phyloP scores from a whole-genome alignment of 2,113 vertebrate species.

The Nerophis lumbriciformis region DNA sequence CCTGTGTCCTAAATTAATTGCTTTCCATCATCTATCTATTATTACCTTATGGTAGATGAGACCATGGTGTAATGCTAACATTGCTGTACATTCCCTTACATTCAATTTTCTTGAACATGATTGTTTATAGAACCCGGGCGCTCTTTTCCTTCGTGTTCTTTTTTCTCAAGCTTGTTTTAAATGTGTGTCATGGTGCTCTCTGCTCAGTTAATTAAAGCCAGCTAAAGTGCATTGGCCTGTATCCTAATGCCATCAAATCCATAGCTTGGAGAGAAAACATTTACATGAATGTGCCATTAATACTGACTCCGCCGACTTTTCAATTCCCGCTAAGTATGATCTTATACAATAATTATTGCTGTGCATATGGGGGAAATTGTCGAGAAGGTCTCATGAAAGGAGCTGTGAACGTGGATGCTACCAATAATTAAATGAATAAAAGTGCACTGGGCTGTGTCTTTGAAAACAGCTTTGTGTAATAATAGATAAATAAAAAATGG shows the following conservation, averaged over 20 bases:
- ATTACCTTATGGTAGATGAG: conserved; percentile 72
- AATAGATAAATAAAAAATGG: conserved; percentile 75
- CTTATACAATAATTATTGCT: conserved; percentile 59
- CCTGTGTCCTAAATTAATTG: conserved; percentile 83
- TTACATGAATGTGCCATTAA: conserved; percentile 71
- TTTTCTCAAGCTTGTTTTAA: conserved; percentile 60
- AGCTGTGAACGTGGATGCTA: conserved; percentile 73
- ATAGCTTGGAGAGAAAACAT: conserved; percentile 71
- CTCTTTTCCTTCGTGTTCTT: conserved; percentile 27
- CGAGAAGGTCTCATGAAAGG: conserved; percentile 54
- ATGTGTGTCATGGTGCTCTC: conserved; percentile 67
- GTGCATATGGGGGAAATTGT: conserved; percentile 54
- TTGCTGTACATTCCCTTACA: conserved; percentile 77
- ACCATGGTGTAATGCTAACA: conserved; percentile 72
- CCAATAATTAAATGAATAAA: conserved; percentile 89
- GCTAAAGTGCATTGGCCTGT: conserved; percentile 73
- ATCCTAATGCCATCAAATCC: conserved; percentile 74
- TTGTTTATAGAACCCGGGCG: conserved; percentile 54
- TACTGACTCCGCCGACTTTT: conserved; percentile 60
- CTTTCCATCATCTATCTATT: conserved; percentile 68
- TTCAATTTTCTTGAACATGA: conserved; percentile 79
- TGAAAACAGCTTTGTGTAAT: conserved; percentile 84
- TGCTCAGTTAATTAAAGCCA: conserved; percentile 76
- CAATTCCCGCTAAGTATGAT: conserved; percentile 68
- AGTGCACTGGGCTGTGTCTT: conserved; percentile 79